These are phyloP conservation scores for Tanypteryx hageni DNA, from an alignment of 2,888 invertebrate species.

Conservation along the genomic window DNA sequence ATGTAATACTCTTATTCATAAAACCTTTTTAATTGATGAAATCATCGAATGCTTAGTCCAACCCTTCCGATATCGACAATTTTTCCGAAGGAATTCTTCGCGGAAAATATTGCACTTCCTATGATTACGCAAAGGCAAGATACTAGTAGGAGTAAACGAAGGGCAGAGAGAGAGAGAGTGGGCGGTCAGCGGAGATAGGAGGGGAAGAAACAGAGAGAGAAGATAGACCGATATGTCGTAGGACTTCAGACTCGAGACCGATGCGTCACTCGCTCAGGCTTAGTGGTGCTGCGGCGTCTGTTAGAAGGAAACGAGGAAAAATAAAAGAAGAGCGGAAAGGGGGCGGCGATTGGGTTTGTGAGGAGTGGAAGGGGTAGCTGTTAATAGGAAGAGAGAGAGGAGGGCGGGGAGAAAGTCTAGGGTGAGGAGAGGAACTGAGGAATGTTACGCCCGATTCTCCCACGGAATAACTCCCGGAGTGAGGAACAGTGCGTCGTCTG, in stretches of 20 bases:
- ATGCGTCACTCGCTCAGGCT: neutral
- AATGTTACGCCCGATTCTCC: constrained; percentile 9
- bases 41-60: too few relatives aligned
- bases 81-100: too few relatives aligned
- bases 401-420: too few relatives aligned
- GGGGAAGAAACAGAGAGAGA: neutral
- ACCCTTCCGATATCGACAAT: too few relatives aligned
- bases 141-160: constrained; percentile 2
- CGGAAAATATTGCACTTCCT: neutral
- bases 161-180: neutral
- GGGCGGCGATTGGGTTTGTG: neutral
- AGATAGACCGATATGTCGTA: neutral
- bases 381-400: too few relatives aligned
- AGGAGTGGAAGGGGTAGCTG: too few relatives aligned
- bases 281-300: neutral
- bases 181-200: neutral
- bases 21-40: too few relatives aligned
- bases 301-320: neutral
- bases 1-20: too few relatives aligned
- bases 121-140: neutral
- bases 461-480: neutral
- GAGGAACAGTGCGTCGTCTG: neutral
- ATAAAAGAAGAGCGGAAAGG: neutral
- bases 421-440: neutral
- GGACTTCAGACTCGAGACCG: constrained; percentile 24